phyloP scores from a whole-genome alignment of 2,113 vertebrate species.

The Dendropsophus ebraccatus region DNA sequence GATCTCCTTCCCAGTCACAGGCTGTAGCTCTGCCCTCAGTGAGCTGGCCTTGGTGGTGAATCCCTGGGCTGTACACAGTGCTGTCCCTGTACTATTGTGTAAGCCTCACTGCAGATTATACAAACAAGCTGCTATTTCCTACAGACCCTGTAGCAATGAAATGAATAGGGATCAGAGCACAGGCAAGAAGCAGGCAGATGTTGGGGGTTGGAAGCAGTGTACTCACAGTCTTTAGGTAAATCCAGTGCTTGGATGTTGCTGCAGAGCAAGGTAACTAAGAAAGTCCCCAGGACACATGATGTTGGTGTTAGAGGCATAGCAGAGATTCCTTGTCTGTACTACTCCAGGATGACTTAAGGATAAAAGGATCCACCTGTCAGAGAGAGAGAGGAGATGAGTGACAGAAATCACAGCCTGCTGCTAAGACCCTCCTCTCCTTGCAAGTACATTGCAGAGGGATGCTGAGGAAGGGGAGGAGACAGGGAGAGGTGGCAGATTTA shows the following conservation, averaged over 20 bases:
- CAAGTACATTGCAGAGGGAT: slow-evolving; percentile 2
- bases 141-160: neutral
- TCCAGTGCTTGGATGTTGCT: neutral
- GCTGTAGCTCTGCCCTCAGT: neutral
- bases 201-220: neutral
- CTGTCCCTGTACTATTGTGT: no score
- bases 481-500: neutral
- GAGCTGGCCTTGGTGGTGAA: slow-evolving; percentile 11
- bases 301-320: neutral
- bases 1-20: no score
- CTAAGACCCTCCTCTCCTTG: slow-evolving; percentile 9
- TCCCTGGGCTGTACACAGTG: neutral
- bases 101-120: no score
- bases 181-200: neutral
- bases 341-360: neutral
- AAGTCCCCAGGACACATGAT: slow-evolving; percentile 7
- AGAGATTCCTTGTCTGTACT: neutral
- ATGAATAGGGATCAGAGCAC: neutral
- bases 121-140: no score
- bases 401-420: slow-evolving; percentile 11
- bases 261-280: slow-evolving; percentile 1
- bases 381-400: slow-evolving; percentile 31
- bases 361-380: slow-evolving; percentile 38
- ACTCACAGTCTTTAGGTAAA: slow-evolving; percentile 49
- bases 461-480: slow-evolving; percentile 11